These are phyloP conservation scores for Lycodopsis pacificus DNA, from an alignment of 2,797 vertebrate genomes.

Conservation along the genomic window DNA sequence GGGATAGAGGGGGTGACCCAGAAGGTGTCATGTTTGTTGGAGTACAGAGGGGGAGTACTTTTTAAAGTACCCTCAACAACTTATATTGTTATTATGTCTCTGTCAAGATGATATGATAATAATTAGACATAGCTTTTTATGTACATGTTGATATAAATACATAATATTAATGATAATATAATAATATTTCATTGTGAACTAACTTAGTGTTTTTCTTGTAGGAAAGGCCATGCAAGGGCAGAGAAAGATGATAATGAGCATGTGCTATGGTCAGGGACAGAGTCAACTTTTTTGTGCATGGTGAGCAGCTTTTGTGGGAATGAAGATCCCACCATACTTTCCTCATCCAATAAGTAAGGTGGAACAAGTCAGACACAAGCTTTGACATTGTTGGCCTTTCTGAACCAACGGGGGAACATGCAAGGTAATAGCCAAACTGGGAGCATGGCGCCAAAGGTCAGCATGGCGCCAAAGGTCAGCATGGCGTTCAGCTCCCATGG, in stretches of 20 bases:
- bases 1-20: neutral
- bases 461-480: conserved; percentile 52
- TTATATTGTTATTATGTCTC: neutral
- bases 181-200: neutral
- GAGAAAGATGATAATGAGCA: conserved; percentile 5
- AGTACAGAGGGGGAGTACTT: neutral
- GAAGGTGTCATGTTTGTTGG: neutral
- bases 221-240: neutral
- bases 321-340: conserved; percentile 19
- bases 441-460: conserved; percentile 56
- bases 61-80: neutral
- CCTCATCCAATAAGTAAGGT: conserved; percentile 2
- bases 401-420: conserved; percentile 43
- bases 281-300: conserved; percentile 15
- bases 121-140: neutral
- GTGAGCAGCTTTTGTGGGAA: conserved; percentile 10
- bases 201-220: neutral
- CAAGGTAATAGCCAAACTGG: conserved; percentile 55
- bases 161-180: neutral
- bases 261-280: neutral
- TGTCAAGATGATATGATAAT: neutral
- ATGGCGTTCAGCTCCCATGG: conserved; percentile 35
- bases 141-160: neutral
- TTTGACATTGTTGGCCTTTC: conserved; percentile 36
- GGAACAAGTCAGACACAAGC: conserved; percentile 37